Evolutionary conservation across 2,797 vertebrate species (phyloP).

Genomic region (Lacerta viridis): DNA sequence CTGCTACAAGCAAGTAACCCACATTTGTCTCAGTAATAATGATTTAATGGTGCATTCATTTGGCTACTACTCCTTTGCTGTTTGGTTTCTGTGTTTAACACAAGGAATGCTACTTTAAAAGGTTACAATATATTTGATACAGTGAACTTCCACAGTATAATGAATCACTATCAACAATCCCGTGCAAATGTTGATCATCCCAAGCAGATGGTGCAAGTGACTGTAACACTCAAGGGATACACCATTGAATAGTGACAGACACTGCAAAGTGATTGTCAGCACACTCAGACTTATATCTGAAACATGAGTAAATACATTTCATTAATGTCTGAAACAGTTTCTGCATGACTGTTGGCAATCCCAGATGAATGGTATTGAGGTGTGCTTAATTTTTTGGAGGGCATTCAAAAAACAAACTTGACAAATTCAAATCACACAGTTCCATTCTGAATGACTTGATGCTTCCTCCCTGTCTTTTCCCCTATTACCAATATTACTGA

Average conservation of each 20-base stretch:
- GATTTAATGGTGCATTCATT: not conserved
- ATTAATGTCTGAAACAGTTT: no score
- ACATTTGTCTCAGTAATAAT: not conserved
- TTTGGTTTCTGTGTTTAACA: not conserved
- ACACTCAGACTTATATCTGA: not conserved
- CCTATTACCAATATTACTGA: no score
- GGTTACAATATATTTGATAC: not conserved
- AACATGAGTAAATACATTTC: not conserved
- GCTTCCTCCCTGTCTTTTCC: no score
- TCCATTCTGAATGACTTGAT: no score
- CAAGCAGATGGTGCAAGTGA: not conserved
- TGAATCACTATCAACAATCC: not conserved
- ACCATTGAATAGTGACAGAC: not conserved
- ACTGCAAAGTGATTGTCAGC: no score
- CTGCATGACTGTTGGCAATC: not conserved
- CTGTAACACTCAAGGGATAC: not conserved
- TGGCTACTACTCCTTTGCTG: not conserved
- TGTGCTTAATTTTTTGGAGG: not conserved
- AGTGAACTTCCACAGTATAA: not conserved
- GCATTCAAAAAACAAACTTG: not conserved
- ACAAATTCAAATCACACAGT: not conserved
- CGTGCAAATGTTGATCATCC: not conserved
- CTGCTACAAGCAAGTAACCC: not conserved
- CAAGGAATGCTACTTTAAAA: not conserved
- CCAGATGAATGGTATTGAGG: not conserved